phyloP scores from a whole-genome alignment of 2,113 vertebrate species.

The Forbesichthys papilliferus region DNA sequence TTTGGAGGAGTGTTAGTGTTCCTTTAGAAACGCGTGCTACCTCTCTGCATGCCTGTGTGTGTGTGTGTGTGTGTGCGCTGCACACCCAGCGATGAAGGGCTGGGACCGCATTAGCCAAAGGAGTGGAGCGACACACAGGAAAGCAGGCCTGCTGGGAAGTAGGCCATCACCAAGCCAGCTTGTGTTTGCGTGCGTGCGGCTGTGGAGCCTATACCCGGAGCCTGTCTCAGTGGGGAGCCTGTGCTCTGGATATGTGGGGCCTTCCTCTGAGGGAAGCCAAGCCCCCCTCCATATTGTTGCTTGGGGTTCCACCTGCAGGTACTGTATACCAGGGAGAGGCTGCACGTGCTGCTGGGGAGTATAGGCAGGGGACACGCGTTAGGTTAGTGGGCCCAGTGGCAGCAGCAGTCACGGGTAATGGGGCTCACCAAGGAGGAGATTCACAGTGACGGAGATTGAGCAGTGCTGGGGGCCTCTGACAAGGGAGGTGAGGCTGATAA shows the following conservation, averaged over 20 bases:
- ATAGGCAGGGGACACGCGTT: background rate
- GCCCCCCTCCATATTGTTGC: background rate
- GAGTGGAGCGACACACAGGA: conserved; percentile 35
- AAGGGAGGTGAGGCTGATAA: conserved; percentile 7
- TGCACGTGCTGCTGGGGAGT: background rate
- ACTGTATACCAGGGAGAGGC: background rate
- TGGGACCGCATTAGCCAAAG: conserved; percentile 40
- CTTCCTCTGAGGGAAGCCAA: conserved; percentile 5
- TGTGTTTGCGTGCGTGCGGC: conserved; percentile 17
- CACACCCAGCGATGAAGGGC: conserved; percentile 61
- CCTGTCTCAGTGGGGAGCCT: conserved; percentile 31
- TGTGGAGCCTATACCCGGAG: conserved; percentile 29
- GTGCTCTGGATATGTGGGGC: conserved; percentile 45
- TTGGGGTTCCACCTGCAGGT: background rate
- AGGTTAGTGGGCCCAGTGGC: conserved; percentile 4
- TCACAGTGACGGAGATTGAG: conserved; percentile 15
- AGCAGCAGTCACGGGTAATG: conserved; percentile 15
- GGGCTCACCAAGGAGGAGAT: conserved; percentile 10
- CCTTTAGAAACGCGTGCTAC: conserved; percentile 47
- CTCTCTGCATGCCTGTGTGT: conserved; percentile 16
- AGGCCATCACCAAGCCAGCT: conserved; percentile 30
- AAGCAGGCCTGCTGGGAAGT: conserved; percentile 34
- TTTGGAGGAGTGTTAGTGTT: conserved; percentile 49
- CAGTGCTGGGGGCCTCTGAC: conserved; percentile 15
- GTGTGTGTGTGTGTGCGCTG: background rate